Conservation (phyloP, 2,888 invertebrate species). For the Ochropleura leucogaster region DNA sequence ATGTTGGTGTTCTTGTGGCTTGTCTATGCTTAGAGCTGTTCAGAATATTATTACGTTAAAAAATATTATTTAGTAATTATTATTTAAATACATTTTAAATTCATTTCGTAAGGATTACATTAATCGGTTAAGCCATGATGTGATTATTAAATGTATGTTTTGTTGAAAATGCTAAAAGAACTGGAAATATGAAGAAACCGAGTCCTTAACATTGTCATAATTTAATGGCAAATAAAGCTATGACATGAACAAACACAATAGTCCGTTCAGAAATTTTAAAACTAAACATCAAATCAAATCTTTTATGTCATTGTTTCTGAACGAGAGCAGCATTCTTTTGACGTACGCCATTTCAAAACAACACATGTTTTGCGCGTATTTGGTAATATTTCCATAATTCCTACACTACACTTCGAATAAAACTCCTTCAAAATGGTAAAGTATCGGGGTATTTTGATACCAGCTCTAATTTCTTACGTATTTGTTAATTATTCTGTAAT, state of each 20-base stretch:
- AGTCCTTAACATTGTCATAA: no score
- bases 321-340: conserved; percentile 45
- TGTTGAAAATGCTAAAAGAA: no score
- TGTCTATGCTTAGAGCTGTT: conserved; percentile 3
- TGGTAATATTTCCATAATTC: conserved; percentile 47
- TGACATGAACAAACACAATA: background rate
- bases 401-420: conserved; percentile 14
- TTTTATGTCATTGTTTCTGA: conserved; percentile 16
- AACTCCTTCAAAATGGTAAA: conserved; percentile 75
- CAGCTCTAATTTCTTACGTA: accelerated
- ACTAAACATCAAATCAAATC: background rate
- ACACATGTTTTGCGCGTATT: conserved; percentile 80
- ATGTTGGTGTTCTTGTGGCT: conserved; percentile 14
- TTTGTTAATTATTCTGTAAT: background rate
- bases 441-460: background rate
- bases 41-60: background rate
- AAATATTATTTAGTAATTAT: no score
- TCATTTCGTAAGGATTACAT: no score
- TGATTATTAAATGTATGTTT: no score
- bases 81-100: no score
- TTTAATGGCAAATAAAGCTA: background rate
- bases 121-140: no score
- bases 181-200: no score
- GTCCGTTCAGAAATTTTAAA: conserved; percentile 14
- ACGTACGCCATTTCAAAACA: conserved; percentile 75